Evolutionary conservation across 2,113 vertebrate species (phyloP), one percentile per base, ranked within the genome.

Genomic region (Phocoena sinus): DNA sequence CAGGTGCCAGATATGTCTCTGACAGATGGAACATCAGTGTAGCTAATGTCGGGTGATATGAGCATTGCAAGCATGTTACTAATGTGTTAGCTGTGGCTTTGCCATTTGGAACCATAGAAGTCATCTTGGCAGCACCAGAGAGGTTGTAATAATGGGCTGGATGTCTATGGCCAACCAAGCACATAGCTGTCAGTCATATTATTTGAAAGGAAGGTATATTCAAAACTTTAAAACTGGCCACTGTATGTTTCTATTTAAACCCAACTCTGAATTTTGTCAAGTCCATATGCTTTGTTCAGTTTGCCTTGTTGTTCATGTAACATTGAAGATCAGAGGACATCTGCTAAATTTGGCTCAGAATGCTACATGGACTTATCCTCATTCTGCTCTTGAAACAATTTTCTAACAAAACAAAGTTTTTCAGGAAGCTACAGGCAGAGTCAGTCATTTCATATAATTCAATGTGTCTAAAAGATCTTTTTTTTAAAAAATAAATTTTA

Each of bases 291-390:
- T 97, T 96, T 92, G 14, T 14, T 96, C 25, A 92, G 62, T 94
- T 94, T 86, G 62, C 25, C 53, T 86, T 88, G 41, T 60, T 97
- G 76, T 60, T 83, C 68, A 28, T 88, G 67, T 87, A 84, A 58
- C 95, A 93, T 96, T 93, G 88, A 76, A 96, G 91, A 94, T 87
- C 90, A 95, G 58, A 79, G 41, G 81, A 56, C 89, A 96, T 96
- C 41, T 92, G 89, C 58, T 90, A 91, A 94, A 15, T 95, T 95
- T 91, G 68, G 73, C 74, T 96, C 70, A 38, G 47, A 96, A 85
- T 89, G 9, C n/a, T 81, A 63, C 11, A 58, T 47, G 20, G 21
- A 76, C n/a, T 74, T 91, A 88, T 68, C 77, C 41, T 92, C 63
- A 92, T 63, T 90, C 28, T 60, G 28, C 33, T 68, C 36, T 89